Base-by-base conservation (phyloP, 1,140 invertebrate genomes). In the Portunus trituberculatus region DNA sequence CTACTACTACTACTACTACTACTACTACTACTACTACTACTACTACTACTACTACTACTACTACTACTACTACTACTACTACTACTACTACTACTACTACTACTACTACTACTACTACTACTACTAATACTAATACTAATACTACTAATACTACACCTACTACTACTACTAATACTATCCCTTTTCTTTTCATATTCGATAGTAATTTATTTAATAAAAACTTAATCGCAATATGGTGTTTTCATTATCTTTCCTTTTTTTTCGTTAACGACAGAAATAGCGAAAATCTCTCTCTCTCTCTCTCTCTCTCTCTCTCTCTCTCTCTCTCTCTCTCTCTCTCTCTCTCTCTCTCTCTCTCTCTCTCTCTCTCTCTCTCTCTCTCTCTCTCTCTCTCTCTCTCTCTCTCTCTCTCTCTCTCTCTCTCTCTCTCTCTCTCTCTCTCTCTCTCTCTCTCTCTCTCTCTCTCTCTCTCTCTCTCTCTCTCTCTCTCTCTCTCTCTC, bases 391-490 rank as follows among this genome's bases (percentile, higher is more conserved):
- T n/a, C n/a, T n/a, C n/a, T n/a, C n/a, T n/a, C n/a, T n/a, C n/a
- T n/a, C n/a, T n/a, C n/a, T n/a, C n/a, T n/a, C n/a, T n/a, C n/a
- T n/a, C n/a, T n/a, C n/a, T n/a, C n/a, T n/a, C n/a, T n/a, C n/a
- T n/a, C n/a, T n/a, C n/a, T n/a, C n/a, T n/a, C n/a, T n/a, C n/a
- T n/a, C n/a, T n/a, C n/a, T n/a, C n/a, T n/a, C n/a, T n/a, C n/a
- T n/a, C n/a, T n/a, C n/a, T n/a, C n/a, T n/a, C n/a, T n/a, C n/a
- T 76, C 59, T 76, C 86, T 87, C 86, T 87, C 86, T 87, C 86
- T 87, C 86, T 87, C 86, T 87, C 86, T 87, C 86, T 87, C 86
- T 87, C 86, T 87, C 86, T 87, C 86, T 87, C 86, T 31, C 28
- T 31, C 28, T 31, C 86, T 87, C 86, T 87, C 86, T 87, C 86